Percentiles rank a stretch among this genome's conserved stretches.
Evolutionary conservation across 1,140 invertebrate genomes (phyloP).

Genomic region (Stegodyphus dumicola): DNA sequence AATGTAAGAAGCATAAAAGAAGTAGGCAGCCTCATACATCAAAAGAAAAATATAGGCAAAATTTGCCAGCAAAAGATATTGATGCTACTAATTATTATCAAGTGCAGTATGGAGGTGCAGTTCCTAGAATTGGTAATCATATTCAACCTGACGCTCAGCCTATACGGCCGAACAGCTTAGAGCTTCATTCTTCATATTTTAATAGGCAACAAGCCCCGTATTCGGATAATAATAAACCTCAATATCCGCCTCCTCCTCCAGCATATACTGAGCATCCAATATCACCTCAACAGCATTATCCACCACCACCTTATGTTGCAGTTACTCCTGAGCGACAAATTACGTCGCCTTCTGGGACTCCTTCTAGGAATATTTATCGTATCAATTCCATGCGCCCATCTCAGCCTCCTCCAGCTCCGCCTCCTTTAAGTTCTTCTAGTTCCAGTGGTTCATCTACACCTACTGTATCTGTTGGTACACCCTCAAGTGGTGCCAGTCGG

Average conservation of each 20-base stretch:
- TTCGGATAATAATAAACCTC: slow-evolving; percentile 62
- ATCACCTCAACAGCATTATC: slow-evolving; percentile 61
- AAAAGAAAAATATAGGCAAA: slow-evolving; percentile 83
- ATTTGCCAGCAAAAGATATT: slow-evolving; percentile 73
- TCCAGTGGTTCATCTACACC: slow-evolving; percentile 70
- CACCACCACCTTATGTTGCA: slow-evolving; percentile 59
- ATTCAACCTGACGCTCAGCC: slow-evolving; percentile 66
- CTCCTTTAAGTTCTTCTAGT: slow-evolving; percentile 58
- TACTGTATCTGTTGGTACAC: slow-evolving; percentile 74
- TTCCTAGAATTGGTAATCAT: slow-evolving; percentile 68
- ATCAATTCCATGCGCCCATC: slow-evolving; percentile 42
- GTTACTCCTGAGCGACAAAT: slow-evolving; percentile 67
- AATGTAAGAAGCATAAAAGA: slow-evolving; percentile 76
- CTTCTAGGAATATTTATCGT: slow-evolving; percentile 40
- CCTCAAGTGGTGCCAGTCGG: slow-evolving; percentile 73
- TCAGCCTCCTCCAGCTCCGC: slow-evolving; percentile 64
- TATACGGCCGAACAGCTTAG: slow-evolving; percentile 81
- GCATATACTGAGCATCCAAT: slow-evolving; percentile 63
- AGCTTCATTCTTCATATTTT: slow-evolving; percentile 66
- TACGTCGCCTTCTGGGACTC: slow-evolving; percentile 38
- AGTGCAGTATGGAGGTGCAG: slow-evolving; percentile 6
- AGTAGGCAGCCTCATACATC: slow-evolving; percentile 87
- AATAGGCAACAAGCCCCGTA: slow-evolving; percentile 43
- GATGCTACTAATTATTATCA: slow-evolving; percentile 44
- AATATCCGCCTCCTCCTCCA: slow-evolving; percentile 64